A percentile compares a stretch with the other conserved stretches of the same genome.
Conservation (phyloP, 2,113 vertebrate species). For the Chelonoidis abingdonii region DNA sequence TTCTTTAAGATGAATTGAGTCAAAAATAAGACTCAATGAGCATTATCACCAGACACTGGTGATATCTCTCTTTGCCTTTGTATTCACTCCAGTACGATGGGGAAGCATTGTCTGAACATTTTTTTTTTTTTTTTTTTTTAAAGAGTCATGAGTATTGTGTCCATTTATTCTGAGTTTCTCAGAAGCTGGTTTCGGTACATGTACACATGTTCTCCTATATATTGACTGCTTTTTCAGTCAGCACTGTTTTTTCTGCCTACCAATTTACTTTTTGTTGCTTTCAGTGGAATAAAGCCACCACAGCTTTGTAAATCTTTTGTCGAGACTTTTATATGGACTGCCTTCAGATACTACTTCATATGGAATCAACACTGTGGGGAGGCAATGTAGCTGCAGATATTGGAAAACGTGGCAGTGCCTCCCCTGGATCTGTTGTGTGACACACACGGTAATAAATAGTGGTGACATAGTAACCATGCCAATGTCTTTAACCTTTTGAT, state of each 20-base stretch:
- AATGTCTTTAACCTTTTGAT: not conserved
- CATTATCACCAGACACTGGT: not conserved
- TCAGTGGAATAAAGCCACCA: not conserved
- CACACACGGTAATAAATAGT: not conserved
- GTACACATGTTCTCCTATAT: not conserved
- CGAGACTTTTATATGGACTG: not conserved
- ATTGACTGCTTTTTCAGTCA: not conserved
- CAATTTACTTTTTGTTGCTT: not conserved
- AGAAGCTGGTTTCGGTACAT: not conserved
- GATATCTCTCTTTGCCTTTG: not conserved
- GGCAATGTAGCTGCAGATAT: not conserved
- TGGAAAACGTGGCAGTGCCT: not conserved
- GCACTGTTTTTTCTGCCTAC: not conserved
- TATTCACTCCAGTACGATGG: not conserved
- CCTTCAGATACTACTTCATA: not conserved
- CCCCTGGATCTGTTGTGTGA: not conserved
- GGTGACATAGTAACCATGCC: not conserved
- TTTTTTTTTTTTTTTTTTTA: not conserved
- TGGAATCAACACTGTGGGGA: not conserved
- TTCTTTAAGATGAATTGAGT: not conserved
- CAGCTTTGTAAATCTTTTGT: not conserved
- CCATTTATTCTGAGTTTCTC: not conserved
- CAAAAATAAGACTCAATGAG: not conserved
- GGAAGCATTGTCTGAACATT: accelerated
- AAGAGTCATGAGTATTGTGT: not conserved